Evolutionary conservation across 64 coral and sea anemone genomes (phyloP), one percentile per base, ranked within the genome.

Genomic region (Cladopsammia gracilis): DNA sequence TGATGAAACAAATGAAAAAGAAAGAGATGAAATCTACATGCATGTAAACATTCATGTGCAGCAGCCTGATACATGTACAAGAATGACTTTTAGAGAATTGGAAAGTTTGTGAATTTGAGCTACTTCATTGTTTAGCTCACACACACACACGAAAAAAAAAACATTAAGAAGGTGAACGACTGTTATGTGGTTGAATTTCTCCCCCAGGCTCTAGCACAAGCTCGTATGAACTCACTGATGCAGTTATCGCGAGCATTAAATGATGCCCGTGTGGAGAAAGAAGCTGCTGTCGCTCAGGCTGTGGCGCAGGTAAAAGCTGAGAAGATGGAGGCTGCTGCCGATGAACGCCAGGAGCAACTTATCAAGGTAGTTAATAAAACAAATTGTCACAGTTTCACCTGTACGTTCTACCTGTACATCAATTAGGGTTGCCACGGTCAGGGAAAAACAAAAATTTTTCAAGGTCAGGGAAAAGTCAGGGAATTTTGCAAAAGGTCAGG

Each of bases 171-270:
- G 26, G 3, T 13, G 5, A 47, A 16, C 59, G 1, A 83, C 19
- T 82, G 48, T 66, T 61, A 15, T 19, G 83, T n/a, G 49, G 16
- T 25, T 58, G 15, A 18, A 64, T 61, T n/a, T 58, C 15, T 82
- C 7, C 1, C 54, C 47, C 48, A 95, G 98, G 87, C 93, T 5
- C 74, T 99, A 57, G 94, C 98, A 58, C 98, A 96, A 75, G 90
- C 94, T 68, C 88, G 98, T 26, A 99, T 99, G 98, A 99, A 96
- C 64, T 96, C 94, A 2, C 84, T 99, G 22, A 91, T 96, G 49
- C 98, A 99, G 78, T 89, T 99, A 15, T 94, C 98, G 3, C 90
- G 94, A 56, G 94, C 98, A 2, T 71, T 99, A 46, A 99, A 96
- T 73, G 98, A 99, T 67, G 98, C 98, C 18, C 88, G 93, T 70